phyloP scores from a whole-genome alignment of 1,140 invertebrate species.

The Vollenhovia emeryi region DNA sequence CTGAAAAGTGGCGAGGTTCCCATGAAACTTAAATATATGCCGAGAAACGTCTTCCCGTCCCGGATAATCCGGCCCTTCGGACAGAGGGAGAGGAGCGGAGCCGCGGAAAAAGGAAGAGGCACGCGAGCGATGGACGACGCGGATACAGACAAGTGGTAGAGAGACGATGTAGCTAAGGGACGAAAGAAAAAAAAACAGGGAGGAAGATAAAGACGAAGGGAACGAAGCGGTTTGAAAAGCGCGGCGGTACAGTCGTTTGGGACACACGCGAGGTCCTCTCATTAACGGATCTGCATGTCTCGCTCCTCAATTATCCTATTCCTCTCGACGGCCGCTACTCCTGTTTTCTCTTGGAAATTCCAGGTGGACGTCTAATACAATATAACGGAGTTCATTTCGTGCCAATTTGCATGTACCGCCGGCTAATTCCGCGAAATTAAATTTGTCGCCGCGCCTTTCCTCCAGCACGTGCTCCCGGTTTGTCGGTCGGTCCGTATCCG shows the following conservation, averaged over 20 bases:
- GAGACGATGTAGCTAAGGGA: conserved; percentile 59
- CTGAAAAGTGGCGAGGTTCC: conserved; percentile 64
- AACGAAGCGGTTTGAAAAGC: conserved; percentile 58
- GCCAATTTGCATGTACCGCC: conserved; percentile 84
- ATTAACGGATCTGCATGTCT: conserved; percentile 84
- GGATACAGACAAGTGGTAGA: background rate
- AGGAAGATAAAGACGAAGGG: conserved; percentile 64
- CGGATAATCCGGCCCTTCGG: conserved; percentile 63
- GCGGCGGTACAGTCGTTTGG: conserved; percentile 52
- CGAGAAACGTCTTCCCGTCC: conserved; percentile 69
- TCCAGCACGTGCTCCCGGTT: conserved; percentile 72
- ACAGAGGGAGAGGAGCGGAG: conserved; percentile 20
- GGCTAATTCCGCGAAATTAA: conserved; percentile 83
- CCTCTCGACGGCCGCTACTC: conserved; percentile 75
- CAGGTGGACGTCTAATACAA: conserved; percentile 83
- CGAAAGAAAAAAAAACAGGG: conserved; percentile 62
- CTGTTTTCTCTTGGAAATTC: conserved; percentile 83
- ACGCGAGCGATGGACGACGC: conserved; percentile 13
- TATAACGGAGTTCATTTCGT: conserved; percentile 84
- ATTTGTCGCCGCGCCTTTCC: conserved; percentile 80
- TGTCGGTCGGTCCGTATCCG: background rate
- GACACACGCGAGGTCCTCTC: conserved; percentile 80
- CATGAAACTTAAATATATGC: conserved; percentile 81
- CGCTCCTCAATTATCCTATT: conserved; percentile 82
- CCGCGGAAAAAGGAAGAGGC: conserved; percentile 36